Evolutionary conservation across 2,113 vertebrate species (phyloP).

Genomic region (Macroglossus sobrinus): DNA sequence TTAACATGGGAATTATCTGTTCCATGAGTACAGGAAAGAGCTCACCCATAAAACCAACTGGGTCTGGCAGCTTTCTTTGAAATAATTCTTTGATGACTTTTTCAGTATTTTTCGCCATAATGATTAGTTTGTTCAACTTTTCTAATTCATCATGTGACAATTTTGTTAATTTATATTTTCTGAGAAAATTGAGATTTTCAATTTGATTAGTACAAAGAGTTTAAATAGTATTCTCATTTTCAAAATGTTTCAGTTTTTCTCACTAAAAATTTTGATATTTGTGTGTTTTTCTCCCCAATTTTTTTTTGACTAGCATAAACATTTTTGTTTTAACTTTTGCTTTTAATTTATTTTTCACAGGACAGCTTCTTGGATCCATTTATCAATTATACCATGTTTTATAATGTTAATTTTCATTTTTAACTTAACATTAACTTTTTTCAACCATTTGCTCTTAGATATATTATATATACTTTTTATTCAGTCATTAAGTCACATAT

Average conservation of each 20-base stretch:
- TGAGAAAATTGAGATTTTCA: slow-evolving; percentile 50
- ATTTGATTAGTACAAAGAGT: slow-evolving; percentile 10
- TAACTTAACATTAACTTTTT: neutral
- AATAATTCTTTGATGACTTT: slow-evolving; percentile 65
- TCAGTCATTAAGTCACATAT: neutral
- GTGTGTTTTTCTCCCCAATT: neutral
- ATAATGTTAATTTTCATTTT: slow-evolving; percentile 15
- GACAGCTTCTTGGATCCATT: neutral
- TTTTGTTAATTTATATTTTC: slow-evolving; percentile 56
- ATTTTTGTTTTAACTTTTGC: neutral
- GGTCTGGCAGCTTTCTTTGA: slow-evolving; percentile 55
- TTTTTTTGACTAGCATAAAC: neutral
- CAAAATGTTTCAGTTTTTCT: neutral
- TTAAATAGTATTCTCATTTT: slow-evolving; percentile 20
- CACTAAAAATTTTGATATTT: neutral
- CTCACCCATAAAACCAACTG: slow-evolving; percentile 52
- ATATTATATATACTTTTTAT: neutral
- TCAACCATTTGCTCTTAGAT: neutral
- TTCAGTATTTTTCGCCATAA: slow-evolving; percentile 27
- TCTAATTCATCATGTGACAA: slow-evolving; percentile 20
- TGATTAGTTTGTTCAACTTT: slow-evolving; percentile 60
- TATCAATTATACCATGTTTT: neutral
- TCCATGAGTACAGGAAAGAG: slow-evolving; percentile 51
- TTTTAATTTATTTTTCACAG: slow-evolving; percentile 3
- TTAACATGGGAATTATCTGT: slow-evolving; percentile 64